Conservation (phyloP, 1,140 invertebrate species). For the Bombus picipes region DNA sequence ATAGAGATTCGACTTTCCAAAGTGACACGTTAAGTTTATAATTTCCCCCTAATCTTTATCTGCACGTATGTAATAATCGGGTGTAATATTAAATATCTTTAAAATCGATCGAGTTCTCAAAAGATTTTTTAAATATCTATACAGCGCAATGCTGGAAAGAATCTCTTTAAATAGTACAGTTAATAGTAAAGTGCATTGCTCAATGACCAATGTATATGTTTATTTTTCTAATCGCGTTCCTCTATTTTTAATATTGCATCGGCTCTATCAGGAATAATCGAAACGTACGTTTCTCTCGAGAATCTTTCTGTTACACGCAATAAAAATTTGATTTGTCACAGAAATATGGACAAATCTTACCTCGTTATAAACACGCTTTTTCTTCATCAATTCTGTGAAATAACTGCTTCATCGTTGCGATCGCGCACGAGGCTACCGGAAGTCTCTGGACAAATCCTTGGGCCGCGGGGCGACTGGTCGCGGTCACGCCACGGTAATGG, state of each 20-base stretch:
- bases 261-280: too few relatives aligned
- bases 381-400: not conserved
- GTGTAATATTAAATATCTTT: not conserved
- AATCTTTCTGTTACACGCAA: too few relatives aligned
- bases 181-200: too few relatives aligned
- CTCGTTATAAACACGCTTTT: not conserved
- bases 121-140: too few relatives aligned
- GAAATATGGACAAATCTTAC: not conserved
- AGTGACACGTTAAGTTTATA: not conserved
- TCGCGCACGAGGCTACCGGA: slow-evolving; percentile 46
- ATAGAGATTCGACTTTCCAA: slow-evolving; percentile 5
- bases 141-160: not conserved
- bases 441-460: slow-evolving; percentile 49
- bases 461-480: slow-evolving; percentile 31
- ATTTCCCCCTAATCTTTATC: not conserved
- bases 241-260: too few relatives aligned
- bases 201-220: too few relatives aligned
- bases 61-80: not conserved
- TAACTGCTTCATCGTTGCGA: not conserved
- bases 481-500: slow-evolving; percentile 52
- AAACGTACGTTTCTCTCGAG: not conserved
- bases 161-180: not conserved
- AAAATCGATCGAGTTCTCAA: not conserved
- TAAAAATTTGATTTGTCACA: too few relatives aligned
- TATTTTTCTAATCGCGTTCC: too few relatives aligned